Base-by-base conservation (phyloP, 1,140 invertebrate genomes). In the Pseudobourletiella spinata region DNA sequence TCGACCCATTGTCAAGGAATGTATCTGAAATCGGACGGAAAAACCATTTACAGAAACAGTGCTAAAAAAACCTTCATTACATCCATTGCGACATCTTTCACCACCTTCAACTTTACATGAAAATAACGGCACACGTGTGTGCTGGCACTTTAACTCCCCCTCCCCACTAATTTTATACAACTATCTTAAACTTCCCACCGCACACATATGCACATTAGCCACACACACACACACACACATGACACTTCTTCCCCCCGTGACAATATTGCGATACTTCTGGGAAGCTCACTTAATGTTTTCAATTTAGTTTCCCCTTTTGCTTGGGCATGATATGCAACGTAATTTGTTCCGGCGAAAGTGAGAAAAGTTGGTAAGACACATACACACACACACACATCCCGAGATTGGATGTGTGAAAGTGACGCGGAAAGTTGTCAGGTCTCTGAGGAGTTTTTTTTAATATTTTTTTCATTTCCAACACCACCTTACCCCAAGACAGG, bases 21-120 rank as follows among this genome's bases (percentile, higher is more conserved):
- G 59, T 20, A 32, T 67, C 66, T 67, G 46, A n/a, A 30, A 59
- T 29, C 2, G 46, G 20, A 54, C n/a, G n/a, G n/a, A n/a, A n/a
- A 58, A 32, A 26, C 15, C 25, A 3, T 8, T 3, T 4, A 42
- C 20, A 57, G 3, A 25, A 11, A 57, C 42, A 22, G 39, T 2
- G 39, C 6, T 6, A 56, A 22, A 35, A 11, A 6, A 48, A 48
- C 6, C 11, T 18, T 48, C 16, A n/a, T n/a, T n/a, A n/a, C n/a
- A n/a, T n/a, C 32, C 32, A 39, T n/a, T n/a, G n/a, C 32, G 8
- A 39, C 32, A n/a, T 48, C 24, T 20, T 8, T 11, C 24, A 20
- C 46, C 16, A 20, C 46, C 16, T 11, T 25, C 46, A 48, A 11
- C 46, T 48, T 48, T 25, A 48, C 46, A 25, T 25, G 18, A 14